Conservation (phyloP, 2,113 vertebrate species). For the Mobula birostris region DNA sequence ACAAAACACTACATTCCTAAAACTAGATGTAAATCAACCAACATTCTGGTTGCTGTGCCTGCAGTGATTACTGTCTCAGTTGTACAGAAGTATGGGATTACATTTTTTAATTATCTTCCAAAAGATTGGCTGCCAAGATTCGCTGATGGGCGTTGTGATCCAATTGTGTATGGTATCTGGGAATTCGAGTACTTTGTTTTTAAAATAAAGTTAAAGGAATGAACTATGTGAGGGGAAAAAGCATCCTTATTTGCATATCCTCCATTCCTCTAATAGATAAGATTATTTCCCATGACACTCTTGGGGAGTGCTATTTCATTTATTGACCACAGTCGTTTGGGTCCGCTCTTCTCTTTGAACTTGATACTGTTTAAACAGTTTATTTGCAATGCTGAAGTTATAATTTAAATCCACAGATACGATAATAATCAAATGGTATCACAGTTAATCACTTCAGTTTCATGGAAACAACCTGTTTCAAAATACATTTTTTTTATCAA, state of each 20-base stretch:
- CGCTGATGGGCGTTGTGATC: neutral
- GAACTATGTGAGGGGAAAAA: neutral
- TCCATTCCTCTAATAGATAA: neutral
- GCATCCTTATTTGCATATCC: neutral
- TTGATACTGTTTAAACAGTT: neutral
- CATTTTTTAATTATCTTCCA: neutral
- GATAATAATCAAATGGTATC: neutral
- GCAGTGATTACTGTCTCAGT: neutral
- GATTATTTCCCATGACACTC: neutral
- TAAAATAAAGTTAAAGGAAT: neutral
- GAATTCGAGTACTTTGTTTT: neutral
- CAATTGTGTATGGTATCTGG: neutral
- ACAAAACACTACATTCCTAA: neutral
- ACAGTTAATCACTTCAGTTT: neutral
- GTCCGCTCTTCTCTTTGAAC: neutral
- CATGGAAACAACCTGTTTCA: neutral
- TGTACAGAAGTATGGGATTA: neutral
- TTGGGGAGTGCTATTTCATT: neutral
- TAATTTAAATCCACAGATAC: neutral
- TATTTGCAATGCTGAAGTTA: neutral
- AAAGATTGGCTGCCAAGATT: neutral
- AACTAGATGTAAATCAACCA: neutral
- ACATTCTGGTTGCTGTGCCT: neutral
- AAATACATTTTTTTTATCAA: too few relatives aligned
- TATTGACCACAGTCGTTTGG: neutral